These are phyloP conservation scores for Ophiodon elongatus DNA, from an alignment of 2,113 vertebrate species.

Conservation along the genomic window DNA sequence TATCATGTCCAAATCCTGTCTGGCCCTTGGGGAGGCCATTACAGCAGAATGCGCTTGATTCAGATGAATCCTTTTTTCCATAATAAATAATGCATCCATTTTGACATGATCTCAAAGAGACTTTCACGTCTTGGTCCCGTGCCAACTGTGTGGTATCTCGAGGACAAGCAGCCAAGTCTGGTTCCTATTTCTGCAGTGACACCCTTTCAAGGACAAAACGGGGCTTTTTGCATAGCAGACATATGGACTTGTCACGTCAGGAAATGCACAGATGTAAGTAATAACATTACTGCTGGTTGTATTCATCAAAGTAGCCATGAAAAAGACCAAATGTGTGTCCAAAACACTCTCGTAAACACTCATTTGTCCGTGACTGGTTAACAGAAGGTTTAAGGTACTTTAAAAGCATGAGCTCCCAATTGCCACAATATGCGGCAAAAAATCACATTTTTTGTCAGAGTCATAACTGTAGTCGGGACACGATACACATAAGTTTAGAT, in stretches of 20 bases:
- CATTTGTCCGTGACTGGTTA: no score
- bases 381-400: background rate
- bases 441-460: no score
- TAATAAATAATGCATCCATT: conserved; percentile 53
- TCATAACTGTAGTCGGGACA: background rate
- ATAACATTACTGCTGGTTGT: background rate
- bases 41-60: conserved; percentile 27
- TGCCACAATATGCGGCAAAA: background rate
- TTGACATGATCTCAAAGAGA: background rate
- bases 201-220: conserved; percentile 20
- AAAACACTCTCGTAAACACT: background rate
- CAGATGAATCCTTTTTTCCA: conserved; percentile 7
- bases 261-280: background rate
- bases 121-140: background rate
- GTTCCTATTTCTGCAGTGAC: background rate
- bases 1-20: conserved; percentile 46
- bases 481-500: background rate
- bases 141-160: background rate
- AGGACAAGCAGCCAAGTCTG: background rate
- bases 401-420: background rate
- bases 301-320: background rate
- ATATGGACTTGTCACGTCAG: background rate
- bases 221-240: background rate
- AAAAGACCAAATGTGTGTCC: background rate
- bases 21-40: conserved; percentile 55